Conservation (phyloP, 2,888 invertebrate species). For the Oscheius sp. region DNA sequence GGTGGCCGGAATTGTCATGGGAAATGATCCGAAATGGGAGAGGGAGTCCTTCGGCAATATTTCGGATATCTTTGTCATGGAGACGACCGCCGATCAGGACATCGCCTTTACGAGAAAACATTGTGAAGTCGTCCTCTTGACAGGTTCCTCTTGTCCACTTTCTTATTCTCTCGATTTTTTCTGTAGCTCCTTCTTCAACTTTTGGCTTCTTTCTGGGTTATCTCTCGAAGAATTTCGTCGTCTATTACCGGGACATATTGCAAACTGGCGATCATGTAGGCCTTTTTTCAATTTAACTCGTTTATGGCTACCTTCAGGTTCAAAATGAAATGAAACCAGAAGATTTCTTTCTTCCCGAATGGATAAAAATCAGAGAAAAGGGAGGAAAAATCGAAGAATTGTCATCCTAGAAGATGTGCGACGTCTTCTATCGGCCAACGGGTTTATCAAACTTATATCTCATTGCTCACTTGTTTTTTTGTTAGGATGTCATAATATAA, state of each 20-base stretch:
- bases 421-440: too few relatives aligned
- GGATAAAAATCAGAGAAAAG: constrained; percentile 22
- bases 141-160: constrained; percentile 18
- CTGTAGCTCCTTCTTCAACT: constrained; percentile 34
- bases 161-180: background rate
- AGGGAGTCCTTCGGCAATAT: background rate
- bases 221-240: constrained; percentile 26
- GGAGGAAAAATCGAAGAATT: constrained; percentile 7
- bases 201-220: constrained; percentile 42
- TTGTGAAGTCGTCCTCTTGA: constrained; percentile 35
- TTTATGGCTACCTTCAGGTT: background rate
- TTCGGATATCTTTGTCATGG: background rate
- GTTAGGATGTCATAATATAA: too few relatives aligned
- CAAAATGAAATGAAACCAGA: constrained; percentile 33
- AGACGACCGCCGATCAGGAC: background rate
- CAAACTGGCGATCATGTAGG: constrained; percentile 31
- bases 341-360: constrained; percentile 33
- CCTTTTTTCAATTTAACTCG: background rate
- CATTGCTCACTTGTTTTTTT: too few relatives aligned
- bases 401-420: background rate
- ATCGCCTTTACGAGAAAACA: constrained; percentile 24
- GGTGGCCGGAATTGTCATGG: constrained; percentile 8
- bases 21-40: constrained; percentile 33
- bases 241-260: constrained; percentile 39
- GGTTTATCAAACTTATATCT: background rate